Base-by-base conservation (phyloP, 2,888 invertebrate genomes). In the Pollenia amentaria region DNA sequence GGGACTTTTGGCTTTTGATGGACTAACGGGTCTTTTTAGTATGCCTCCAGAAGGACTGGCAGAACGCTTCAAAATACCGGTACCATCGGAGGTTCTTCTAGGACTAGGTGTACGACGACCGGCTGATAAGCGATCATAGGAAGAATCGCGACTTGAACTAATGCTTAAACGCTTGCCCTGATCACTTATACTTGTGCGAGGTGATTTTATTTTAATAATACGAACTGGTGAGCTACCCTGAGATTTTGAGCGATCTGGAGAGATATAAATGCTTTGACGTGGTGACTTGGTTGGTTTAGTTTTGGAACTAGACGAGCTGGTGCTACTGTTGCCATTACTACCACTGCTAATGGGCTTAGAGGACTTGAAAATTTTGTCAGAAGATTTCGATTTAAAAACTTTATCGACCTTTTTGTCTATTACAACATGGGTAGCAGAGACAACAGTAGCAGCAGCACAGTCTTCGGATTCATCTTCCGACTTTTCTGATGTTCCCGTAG, bases 181-280 rank as follows among this genome's bases (percentile, higher is more conserved):
- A 80, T 95, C 95, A 57, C 92, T 92, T 82, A 95, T 94, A 88
- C 95, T 95, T 78, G 94, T 94, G 82, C 95, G 94, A 0, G 95
- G 95, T 14, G 93, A 93, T 85, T 92, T 93, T 1, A 93, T 93
- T 89, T 93, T 93, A n/a, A 93, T 92, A 64, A 93, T 93, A 79
- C 93, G 91, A 60, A 93, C 93, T 1, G 93, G 93, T 0, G 93
- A 93, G 76, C 91, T 92, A 12, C 93, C 93, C 87, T 92, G 93
- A 12, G 93, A 93, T 76, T 93, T 93, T 79, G 92, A 91, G 21
- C 93, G 93, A 88, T 93, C 93, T 0, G 93, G 93, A 0, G 95
- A 95, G 82, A 95, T 94, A 88, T 95, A 95, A 42, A 95, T 94
- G 67, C 95, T 95, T 84, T 94, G 94, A 9, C 95, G 94, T 12